Percentiles rank a stretch among this genome's conserved stretches.
Evolutionary conservation across 2,797 vertebrate genomes (phyloP).

Genomic region (Gambelia wislizenii): DNA sequence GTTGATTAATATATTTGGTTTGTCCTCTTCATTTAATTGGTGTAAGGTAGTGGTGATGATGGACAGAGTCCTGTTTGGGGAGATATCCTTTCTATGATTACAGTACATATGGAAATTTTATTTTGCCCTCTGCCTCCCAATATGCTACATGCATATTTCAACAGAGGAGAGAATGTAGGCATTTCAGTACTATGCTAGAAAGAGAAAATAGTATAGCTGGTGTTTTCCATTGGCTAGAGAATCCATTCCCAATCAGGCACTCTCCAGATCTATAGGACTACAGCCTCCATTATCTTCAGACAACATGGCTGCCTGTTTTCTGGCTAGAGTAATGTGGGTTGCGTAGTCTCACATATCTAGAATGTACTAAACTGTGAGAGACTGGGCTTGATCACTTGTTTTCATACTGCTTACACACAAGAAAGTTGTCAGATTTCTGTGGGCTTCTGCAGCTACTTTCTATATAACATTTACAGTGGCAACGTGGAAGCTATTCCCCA

Average conservation of each 20-base stretch:
- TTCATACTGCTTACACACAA: no score
- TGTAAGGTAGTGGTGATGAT: not conserved
- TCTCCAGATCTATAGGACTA: not conserved
- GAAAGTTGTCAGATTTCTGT: not conserved
- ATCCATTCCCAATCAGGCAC: no score
- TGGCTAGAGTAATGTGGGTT: no score
- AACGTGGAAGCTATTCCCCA: no score
- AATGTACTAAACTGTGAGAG: no score
- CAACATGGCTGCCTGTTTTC: no score
- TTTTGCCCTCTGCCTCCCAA: not conserved
- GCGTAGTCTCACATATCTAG: no score
- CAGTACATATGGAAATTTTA: not conserved
- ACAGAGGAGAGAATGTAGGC: not conserved
- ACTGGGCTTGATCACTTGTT: no score
- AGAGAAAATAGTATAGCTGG: not conserved
- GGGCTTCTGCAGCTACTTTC: not conserved
- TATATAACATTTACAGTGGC: not conserved
- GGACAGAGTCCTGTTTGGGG: no score
- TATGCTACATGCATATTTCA: not conserved
- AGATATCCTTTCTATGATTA: no score
- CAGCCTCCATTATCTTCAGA: no score
- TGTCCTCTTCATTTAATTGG: not conserved
- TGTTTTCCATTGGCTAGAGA: not conserved
- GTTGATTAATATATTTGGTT: not conserved
- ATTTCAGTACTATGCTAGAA: not conserved